Conservation (phyloP, 2,797 vertebrate species). For the Halcyon badia region DNA sequence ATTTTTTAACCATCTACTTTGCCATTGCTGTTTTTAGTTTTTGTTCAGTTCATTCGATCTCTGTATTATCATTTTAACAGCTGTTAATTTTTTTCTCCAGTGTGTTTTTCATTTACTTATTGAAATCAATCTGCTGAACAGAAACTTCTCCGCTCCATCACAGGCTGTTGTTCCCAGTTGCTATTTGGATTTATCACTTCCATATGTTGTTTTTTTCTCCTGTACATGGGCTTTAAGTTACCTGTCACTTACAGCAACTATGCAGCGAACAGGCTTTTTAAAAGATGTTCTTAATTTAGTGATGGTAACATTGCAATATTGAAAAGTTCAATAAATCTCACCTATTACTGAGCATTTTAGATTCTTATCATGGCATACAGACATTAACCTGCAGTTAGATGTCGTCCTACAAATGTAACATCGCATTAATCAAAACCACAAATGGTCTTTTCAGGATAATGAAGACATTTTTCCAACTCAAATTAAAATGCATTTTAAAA, state of each 20-base stretch:
- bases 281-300: background rate
- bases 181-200: background rate
- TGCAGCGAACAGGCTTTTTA: background rate
- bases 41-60: background rate
- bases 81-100: background rate
- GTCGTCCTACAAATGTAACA: background rate
- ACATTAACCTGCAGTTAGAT: background rate
- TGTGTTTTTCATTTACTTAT: background rate
- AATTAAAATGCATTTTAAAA: background rate
- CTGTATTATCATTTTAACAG: background rate
- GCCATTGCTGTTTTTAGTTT: background rate
- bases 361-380: background rate
- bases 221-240: background rate
- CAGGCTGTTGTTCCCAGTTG: background rate
- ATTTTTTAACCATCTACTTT: background rate
- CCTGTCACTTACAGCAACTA: background rate
- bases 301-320: background rate
- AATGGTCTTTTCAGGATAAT: background rate
- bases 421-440: background rate
- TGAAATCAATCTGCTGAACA: background rate
- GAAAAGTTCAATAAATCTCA: background rate
- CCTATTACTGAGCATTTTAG: background rate
- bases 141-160: background rate
- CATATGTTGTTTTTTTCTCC: background rate
- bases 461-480: background rate